A percentile compares a stretch with the other conserved stretches of the same genome.
These are phyloP conservation scores for Elachura formosa DNA, from an alignment of 2,113 vertebrate species.

Conservation along the genomic window DNA sequence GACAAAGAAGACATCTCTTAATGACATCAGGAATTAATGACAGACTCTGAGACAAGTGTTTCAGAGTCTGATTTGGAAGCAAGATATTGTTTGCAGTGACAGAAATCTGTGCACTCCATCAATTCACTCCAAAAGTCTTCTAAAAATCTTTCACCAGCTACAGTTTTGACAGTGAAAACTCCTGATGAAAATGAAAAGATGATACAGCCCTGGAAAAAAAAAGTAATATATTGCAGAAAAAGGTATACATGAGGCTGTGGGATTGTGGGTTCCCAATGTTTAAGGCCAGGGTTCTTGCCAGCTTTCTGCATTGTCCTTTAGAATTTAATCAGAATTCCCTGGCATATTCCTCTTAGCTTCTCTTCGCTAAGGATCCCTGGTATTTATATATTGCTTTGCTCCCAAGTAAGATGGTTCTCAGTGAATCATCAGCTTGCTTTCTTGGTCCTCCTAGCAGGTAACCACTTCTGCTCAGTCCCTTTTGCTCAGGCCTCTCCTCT, in stretches of 20 bases:
- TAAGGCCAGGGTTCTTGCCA: neutral
- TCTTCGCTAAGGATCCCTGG: neutral
- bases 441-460: neutral
- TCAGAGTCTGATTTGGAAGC: neutral
- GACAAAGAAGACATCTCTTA: conserved; percentile 11
- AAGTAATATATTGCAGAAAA: neutral
- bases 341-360: neutral
- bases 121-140: neutral
- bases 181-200: neutral
- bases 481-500: neutral
- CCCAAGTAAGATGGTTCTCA: neutral
- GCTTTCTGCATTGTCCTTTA: neutral
- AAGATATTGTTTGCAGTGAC: neutral
- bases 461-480: neutral
- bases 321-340: neutral
- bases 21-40: conserved; percentile 36
- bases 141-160: neutral
- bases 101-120: neutral
- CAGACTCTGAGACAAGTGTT: neutral
- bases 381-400: neutral
- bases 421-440: neutral
- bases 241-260: neutral
- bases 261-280: neutral
- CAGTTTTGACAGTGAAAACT: neutral
- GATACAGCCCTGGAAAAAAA: neutral